A percentile compares a stretch with the other conserved stretches of the same genome.
These are phyloP conservation scores for Brachyptera risi DNA, from an alignment of 2,888 invertebrate species.

Conservation along the genomic window DNA sequence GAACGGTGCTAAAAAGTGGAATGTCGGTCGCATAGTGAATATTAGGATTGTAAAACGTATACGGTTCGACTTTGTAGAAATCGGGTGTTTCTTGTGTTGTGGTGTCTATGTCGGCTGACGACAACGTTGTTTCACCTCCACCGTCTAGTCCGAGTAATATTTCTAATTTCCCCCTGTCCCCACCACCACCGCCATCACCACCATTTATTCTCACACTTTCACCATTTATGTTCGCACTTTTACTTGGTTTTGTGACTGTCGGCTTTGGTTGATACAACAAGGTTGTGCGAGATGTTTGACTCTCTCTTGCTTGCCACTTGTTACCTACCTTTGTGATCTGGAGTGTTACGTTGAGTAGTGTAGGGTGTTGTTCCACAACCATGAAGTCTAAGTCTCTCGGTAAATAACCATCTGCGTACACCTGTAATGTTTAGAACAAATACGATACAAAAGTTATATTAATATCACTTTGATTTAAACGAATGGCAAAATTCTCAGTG, in stretches of 20 bases:
- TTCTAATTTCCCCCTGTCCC: constrained; percentile 29
- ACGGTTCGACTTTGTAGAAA: constrained; percentile 27
- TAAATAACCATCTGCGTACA: constrained; percentile 77
- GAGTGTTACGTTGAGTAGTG: constrained; percentile 76
- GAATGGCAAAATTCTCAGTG: too few species aligned
- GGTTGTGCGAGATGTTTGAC: background rate
- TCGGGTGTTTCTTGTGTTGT: constrained; percentile 13
- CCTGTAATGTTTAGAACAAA: too few species aligned
- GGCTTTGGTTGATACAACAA: background rate
- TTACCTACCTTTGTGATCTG: constrained; percentile 69
- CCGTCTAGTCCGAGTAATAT: too few species aligned
- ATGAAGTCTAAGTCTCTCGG: constrained; percentile 82
- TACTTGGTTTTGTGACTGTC: too few species aligned
- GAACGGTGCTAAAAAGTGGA: constrained; percentile 21
- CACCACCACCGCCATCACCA: constrained; percentile 25
- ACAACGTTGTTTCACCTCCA: constrained; percentile 13
- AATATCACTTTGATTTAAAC: too few species aligned
- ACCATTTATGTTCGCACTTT: background rate
- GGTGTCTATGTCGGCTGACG: constrained; percentile 14
- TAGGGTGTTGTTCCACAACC: constrained; percentile 81
- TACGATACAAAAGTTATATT: too few species aligned
- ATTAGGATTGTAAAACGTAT: constrained; percentile 30
- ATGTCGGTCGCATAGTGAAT: constrained; percentile 25
- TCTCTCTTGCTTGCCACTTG: too few species aligned
- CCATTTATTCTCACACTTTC: constrained; percentile 2